Evolutionary conservation across 2,113 vertebrate species (phyloP).

Genomic region (Lepus europaeus): DNA sequence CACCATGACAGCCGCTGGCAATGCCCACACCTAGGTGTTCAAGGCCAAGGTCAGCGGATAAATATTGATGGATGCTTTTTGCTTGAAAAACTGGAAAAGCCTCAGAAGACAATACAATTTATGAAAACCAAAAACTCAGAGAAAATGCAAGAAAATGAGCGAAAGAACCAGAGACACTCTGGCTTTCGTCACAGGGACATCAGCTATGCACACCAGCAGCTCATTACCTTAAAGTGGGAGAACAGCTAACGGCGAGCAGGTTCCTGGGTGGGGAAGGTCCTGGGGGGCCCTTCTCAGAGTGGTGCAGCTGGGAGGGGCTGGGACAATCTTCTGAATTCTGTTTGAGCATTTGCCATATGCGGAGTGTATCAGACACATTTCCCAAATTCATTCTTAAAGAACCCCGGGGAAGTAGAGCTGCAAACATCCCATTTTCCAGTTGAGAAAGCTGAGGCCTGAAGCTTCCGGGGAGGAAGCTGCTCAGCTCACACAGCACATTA

Average conservation of each 20-base stretch:
- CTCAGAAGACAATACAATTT: slow-evolving; percentile 81
- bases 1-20: background rate
- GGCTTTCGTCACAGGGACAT: slow-evolving; percentile 71
- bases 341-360: background rate
- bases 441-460: background rate
- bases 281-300: background rate
- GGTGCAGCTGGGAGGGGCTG: background rate
- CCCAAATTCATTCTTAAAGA: background rate
- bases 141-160: slow-evolving; percentile 73
- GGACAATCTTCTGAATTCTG: background rate
- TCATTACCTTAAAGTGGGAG: slow-evolving; percentile 62
- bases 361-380: background rate
- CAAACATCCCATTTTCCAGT: background rate
- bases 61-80: slow-evolving; percentile 77
- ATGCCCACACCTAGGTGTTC: slow-evolving; percentile 28
- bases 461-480: background rate
- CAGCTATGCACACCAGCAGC: slow-evolving; percentile 49
- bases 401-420: background rate
- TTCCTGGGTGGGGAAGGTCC: background rate
- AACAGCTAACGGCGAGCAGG: background rate
- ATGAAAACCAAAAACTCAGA: background rate
- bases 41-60: slow-evolving; percentile 77
- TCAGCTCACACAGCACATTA: background rate
- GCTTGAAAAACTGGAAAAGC: slow-evolving; percentile 79
- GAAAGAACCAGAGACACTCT: slow-evolving; percentile 74